Evolutionary conservation across 2,888 invertebrate genomes (phyloP).

Genomic region (Standfussiana lucernea): DNA sequence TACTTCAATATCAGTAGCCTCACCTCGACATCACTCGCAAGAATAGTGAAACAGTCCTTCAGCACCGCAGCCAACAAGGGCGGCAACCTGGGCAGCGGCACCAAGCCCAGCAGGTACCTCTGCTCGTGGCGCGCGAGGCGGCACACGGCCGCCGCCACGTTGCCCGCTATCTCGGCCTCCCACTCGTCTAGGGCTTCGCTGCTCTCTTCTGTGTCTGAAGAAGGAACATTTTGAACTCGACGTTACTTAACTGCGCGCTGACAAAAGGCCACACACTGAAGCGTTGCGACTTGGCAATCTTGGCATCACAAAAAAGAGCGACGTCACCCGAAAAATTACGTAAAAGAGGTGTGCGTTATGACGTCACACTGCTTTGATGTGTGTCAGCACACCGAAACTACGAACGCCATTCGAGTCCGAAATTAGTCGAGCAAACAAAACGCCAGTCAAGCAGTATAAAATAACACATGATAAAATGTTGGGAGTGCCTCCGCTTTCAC

Average conservation of each 20-base stretch:
- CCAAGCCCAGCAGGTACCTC: constrained; percentile 95
- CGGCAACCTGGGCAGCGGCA: constrained; percentile 95
- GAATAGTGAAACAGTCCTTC: constrained; percentile 95
- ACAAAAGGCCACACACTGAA: neutral
- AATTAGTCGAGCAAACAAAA: neutral
- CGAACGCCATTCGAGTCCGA: neutral
- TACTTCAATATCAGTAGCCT: constrained; percentile 29
- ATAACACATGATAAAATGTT: constrained; percentile 4
- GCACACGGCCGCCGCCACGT: constrained; percentile 95
- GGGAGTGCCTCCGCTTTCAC: constrained; percentile 17
- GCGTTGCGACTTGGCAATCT: neutral
- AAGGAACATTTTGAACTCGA: neutral
- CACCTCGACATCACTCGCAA: constrained; percentile 96
- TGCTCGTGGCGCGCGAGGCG: constrained; percentile 97
- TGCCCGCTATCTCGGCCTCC: constrained; percentile 88
- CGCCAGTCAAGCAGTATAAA: neutral
- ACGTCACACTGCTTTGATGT: neutral
- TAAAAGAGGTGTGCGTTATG: neutral
- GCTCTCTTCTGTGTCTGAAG: constrained; percentile 79
- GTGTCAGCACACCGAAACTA: neutral
- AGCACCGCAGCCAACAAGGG: constrained; percentile 96
- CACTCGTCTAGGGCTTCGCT: constrained; percentile 83
- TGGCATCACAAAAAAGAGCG: neutral
- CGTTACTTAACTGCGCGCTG: neutral
- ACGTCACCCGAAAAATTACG: neutral